Evolutionary conservation across 2,113 vertebrate genomes (phyloP).

Genomic region (Pitta sordida): DNA sequence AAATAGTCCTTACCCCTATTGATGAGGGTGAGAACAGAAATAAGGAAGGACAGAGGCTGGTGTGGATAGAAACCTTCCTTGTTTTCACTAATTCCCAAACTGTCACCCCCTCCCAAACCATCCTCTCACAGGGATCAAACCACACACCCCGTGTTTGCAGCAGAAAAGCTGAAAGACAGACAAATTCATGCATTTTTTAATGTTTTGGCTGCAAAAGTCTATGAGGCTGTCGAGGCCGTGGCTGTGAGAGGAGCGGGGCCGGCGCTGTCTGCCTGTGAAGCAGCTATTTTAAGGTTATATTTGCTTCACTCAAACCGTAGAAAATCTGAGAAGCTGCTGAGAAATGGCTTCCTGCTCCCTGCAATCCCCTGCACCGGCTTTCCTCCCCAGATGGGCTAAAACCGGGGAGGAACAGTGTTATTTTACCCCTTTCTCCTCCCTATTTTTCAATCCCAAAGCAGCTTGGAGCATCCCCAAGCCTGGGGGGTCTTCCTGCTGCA

Average conservation of each 20-base stretch:
- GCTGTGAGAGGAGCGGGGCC: neutral
- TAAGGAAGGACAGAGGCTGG: neutral
- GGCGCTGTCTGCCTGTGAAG: neutral
- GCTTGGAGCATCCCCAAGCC: neutral
- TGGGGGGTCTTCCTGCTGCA: neutral
- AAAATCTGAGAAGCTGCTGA: slow-evolving; percentile 27
- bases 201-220: neutral
- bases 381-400: neutral
- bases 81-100: neutral
- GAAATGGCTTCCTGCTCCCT: slow-evolving; percentile 29
- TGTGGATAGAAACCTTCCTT: neutral
- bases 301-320: neutral
- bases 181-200: neutral
- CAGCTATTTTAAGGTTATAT: slow-evolving; percentile 44
- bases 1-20: neutral
- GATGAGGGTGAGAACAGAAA: neutral
- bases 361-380: neutral
- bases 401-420: rapidly evolving
- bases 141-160: neutral
- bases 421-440: neutral
- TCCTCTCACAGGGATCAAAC: rapidly evolving
- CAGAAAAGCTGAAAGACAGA: neutral
- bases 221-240: rapidly evolving
- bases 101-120: neutral
- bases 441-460: neutral